Evolutionary conservation across 2,888 invertebrate genomes (phyloP), one percentile per base, ranked within the genome.

Genomic region (Scrobipalpa atriplicella): DNA sequence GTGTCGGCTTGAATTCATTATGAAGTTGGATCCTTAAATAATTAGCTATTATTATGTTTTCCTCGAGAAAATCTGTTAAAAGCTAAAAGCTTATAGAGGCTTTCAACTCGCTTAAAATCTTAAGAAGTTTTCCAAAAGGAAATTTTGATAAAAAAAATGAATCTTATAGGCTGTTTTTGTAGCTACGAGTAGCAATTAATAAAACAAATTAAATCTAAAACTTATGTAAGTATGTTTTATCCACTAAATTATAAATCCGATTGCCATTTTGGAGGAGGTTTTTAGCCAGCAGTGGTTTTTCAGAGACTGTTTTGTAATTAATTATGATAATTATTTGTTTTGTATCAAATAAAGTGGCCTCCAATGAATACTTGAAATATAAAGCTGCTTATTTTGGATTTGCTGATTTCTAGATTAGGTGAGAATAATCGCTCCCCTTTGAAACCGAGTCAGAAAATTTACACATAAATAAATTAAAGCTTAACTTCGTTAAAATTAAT

Each of bases 11-110:
- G 58, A 58, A 58, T 58, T 29, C 1, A 16, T 58, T 58, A 38
- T 29, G 58, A 58, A 58, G 38, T 58, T 58, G 58, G 7, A 36
- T 58, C 11, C 16, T 29, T 58, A 58, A 58, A 58, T 58, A 58
- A 58, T 58, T 58, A 58, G n/a, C 47, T 47, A n/a, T 47, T 47
- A 47, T 47, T 16, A 47, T 16, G 47, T 47, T 47, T 10, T 10
- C 47, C 16, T 47, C 47, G 8, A 47, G 47, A 16, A n/a, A 47
- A 47, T 47, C 47, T 47, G 47, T n/a, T 47, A 16, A 54, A 54
- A 54, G 11, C 21, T 54, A 10, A 54, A 54, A 54, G 36, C 60
- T 60, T 60, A 38, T 2, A 18, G 54, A 11, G 18, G 21, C 21
- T 54, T 54, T 18, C 21, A 54, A 19, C 18, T 54, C 21, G 54